Conservation (phyloP, 2,888 invertebrate species). For the Platycheirus albimanus region DNA sequence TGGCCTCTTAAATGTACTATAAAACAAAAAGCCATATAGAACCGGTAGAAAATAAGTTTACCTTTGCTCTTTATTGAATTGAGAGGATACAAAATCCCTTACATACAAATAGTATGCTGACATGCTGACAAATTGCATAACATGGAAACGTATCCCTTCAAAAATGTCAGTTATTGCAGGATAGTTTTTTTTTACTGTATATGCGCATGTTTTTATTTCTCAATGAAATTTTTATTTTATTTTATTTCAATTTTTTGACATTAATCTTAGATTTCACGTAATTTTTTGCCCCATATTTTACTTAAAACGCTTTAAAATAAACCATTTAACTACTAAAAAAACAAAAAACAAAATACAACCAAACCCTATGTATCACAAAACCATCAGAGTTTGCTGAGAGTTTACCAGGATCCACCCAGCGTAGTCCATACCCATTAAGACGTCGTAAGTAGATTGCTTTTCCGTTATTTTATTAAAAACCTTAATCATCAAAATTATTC, state of each 20-base stretch:
- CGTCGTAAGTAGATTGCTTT: conserved; percentile 88
- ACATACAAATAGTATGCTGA: too few relatives aligned
- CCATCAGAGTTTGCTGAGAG: conserved; percentile 92
- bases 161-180: too few relatives aligned
- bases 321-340: conserved; percentile 39
- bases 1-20: too few relatives aligned
- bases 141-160: too few relatives aligned
- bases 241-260: background rate
- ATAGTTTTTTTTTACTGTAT: too few relatives aligned
- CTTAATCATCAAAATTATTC: conserved; percentile 34
- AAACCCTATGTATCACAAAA: conserved; percentile 63
- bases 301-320: conserved; percentile 32
- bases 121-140: too few relatives aligned
- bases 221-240: background rate
- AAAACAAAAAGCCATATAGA: too few relatives aligned
- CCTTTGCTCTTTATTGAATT: too few relatives aligned
- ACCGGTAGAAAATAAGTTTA: too few relatives aligned
- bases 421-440: conserved; percentile 92
- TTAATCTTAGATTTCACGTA: background rate
- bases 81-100: too few relatives aligned
- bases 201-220: background rate
- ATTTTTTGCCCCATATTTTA: conserved; percentile 13
- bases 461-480: conserved; percentile 33
- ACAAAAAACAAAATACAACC: conserved; percentile 49
- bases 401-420: conserved; percentile 91